Base-by-base conservation (phyloP, 2,113 vertebrate species). In the Solea senegalensis region DNA sequence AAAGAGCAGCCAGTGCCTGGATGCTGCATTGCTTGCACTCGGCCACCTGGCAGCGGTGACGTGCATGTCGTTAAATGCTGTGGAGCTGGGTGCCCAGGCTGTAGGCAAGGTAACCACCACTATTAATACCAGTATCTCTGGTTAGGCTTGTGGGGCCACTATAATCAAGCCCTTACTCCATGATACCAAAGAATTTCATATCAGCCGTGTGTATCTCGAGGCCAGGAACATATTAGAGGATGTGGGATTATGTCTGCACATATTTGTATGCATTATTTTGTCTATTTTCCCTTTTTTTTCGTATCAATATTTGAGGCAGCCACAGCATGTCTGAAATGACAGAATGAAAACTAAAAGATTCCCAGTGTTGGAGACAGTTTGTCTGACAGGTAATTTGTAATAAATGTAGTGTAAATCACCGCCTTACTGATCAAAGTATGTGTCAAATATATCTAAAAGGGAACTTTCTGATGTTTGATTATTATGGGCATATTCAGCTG, bases 31-130 rank as follows among this genome's bases (percentile, higher is more conserved):
- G 59, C 89, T 90, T 11, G 65, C 72, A 2, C 73, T 94, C 16
- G 92, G 94, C 63, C 92, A 94, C 70, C 82, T 96, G 78, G 94
- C 92, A 5, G 90, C 88, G 13, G 74, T 97, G 64, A 94, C 89
- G 0, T 93, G 93, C 66, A 86, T 80, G 63, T 83, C 67, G 44
- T 78, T 96, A 41, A 93, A 86, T 62, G 65, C 92, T 62, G n/a
- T 79, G 65, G 90, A 85, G 72, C 60, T 54, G 76, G 90, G 73
- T 81, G 77, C 70, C 74, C 64, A 74, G 58, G 52, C 53, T 59
- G 59, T 82, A n/a, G 86, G 83, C 43, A 87, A 88, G 83, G 92
- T 93, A 68, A 80, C 60, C 34, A 2, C 6, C 50, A 26, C n/a
- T 59, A 73, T 77, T 61, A 82, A 84, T 69, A 68, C 65, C 21